Conservation (phyloP, 1,140 invertebrate genomes). For the Anastrepha ludens region DNA sequence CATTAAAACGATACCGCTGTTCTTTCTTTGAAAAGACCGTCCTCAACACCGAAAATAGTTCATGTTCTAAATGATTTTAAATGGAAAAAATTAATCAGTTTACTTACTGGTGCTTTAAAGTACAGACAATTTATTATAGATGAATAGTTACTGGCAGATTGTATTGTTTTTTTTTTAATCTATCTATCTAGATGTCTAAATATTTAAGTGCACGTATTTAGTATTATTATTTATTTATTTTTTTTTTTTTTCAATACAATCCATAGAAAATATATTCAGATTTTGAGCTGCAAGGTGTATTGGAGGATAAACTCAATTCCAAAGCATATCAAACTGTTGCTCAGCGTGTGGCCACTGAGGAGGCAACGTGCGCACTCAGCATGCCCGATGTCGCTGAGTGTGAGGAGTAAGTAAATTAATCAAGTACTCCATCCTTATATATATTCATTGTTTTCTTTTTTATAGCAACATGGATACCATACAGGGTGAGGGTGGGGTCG, state of each 20-base stretch:
- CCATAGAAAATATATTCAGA: conserved; percentile 97
- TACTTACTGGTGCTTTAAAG: too few species aligned
- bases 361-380: conserved; percentile 93
- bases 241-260: conserved; percentile 50
- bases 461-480: conserved; percentile 77
- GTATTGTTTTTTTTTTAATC: too few species aligned
- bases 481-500: conserved; percentile 80
- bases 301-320: conserved; percentile 98
- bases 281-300: conserved; percentile 98
- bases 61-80: too few species aligned
- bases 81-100: too few species aligned
- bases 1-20: too few species aligned
- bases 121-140: too few species aligned
- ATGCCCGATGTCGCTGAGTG: conserved; percentile 85
- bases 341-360: conserved; percentile 96
- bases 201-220: not conserved
- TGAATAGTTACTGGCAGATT: too few species aligned
- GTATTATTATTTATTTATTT: not conserved
- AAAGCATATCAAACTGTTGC: conserved; percentile 96
- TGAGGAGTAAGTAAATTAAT: conserved; percentile 71
- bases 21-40: too few species aligned
- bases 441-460: not conserved
- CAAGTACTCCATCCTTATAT: not conserved
- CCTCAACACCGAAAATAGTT: too few species aligned
- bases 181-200: too few species aligned